These are phyloP conservation scores for Eucera pruinosa DNA, from an alignment of 2,888 invertebrate genomes.

Conservation along the genomic window DNA sequence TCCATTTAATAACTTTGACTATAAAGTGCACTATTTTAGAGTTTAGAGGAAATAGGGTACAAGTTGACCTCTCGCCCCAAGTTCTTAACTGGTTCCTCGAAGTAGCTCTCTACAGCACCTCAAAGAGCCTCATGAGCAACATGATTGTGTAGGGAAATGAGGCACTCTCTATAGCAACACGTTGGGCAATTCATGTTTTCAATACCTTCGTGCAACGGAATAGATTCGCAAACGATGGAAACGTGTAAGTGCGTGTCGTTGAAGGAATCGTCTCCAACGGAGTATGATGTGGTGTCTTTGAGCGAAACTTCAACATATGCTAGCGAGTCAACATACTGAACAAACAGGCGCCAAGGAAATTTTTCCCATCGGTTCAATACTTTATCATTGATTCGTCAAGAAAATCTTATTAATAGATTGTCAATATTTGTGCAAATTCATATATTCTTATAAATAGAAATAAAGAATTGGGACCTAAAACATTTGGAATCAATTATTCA, in stretches of 20 bases:
- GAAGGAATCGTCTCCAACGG: constrained; percentile 34
- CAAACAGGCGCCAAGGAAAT: constrained; percentile 8
- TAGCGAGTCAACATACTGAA: constrained; percentile 48
- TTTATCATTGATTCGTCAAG: not conserved
- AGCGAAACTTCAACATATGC: constrained; percentile 41
- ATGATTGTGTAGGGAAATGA: constrained; percentile 63
- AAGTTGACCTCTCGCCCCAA: constrained; percentile 24
- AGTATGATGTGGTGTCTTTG: constrained; percentile 48
- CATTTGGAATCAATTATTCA: too few relatives aligned
- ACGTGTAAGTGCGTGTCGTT: constrained; percentile 10
- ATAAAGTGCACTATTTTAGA: too few relatives aligned
- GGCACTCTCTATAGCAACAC: constrained; percentile 48
- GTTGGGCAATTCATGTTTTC: constrained; percentile 53
- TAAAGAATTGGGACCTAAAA: too few relatives aligned
- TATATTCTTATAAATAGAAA: too few relatives aligned
- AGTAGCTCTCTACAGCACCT: not conserved
- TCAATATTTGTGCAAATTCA: too few relatives aligned
- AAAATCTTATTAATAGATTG: not conserved
- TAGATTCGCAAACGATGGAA: constrained; percentile 24
- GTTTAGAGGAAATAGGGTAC: not conserved
- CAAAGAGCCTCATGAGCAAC: constrained; percentile 20
- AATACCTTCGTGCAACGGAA: constrained; percentile 32
- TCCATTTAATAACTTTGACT: too few relatives aligned
- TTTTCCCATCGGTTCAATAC: not conserved
- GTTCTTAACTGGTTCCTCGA: constrained; percentile 22